Conservation (phyloP, 2,113 vertebrate genomes). For the Nothoprocta pentlandii region DNA sequence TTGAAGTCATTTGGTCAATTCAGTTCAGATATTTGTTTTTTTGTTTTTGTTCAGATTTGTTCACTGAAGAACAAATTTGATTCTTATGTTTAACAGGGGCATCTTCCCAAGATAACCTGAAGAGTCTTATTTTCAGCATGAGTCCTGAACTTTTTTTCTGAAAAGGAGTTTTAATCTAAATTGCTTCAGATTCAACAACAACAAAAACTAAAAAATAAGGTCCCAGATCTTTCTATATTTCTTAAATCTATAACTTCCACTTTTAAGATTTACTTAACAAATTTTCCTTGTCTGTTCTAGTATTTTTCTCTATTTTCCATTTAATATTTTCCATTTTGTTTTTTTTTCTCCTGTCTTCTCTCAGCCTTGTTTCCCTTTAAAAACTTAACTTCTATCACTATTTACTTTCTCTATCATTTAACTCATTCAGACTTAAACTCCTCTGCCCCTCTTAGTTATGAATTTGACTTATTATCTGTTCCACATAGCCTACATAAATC, state of each 20-base stretch:
- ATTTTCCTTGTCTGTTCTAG: background rate
- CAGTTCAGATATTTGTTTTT: too few species aligned
- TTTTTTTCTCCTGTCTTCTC: background rate
- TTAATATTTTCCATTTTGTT: background rate
- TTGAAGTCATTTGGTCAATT: too few species aligned
- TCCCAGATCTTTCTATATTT: background rate
- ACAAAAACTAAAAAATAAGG: background rate
- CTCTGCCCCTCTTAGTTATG: background rate
- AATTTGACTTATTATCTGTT: background rate
- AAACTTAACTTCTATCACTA: background rate
- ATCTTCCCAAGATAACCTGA: background rate
- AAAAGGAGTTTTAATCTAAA: background rate
- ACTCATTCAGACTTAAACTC: background rate
- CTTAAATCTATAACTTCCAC: background rate
- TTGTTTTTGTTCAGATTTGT: too few species aligned
- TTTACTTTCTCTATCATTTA: background rate
- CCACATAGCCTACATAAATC: background rate
- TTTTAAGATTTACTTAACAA: background rate
- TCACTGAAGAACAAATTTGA: background rate
- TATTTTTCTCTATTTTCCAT: background rate
- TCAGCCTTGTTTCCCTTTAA: background rate
- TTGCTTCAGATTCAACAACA: background rate
- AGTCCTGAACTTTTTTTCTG: background rate
- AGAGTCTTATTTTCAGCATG: background rate
- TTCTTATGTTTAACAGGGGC: background rate